Base-by-base conservation (phyloP, 2,113 vertebrate genomes). In the Dasyornis broadbenti region DNA sequence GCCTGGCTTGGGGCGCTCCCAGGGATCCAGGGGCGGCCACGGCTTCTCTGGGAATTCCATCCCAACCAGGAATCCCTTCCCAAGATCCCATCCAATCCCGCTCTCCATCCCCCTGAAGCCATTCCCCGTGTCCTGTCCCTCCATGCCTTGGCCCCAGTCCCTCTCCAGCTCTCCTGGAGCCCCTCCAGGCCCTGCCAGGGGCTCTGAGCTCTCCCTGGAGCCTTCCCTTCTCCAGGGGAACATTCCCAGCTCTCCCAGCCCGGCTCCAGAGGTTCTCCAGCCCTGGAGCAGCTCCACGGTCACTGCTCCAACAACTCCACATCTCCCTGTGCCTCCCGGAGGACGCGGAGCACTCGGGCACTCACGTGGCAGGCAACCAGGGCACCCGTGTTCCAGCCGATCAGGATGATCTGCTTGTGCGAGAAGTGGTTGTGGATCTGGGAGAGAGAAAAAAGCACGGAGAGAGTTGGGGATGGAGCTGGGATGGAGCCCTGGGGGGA, bases 361-460 rank as follows among this genome's bases (percentile, higher is more conserved):
- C 99, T 99, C 95, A 99, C 99, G 1, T 99, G 99, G 97, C 99
- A 99, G 83, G 99, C 98, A 54, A 99, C 99, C 91, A 99, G 97
- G 39, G 99, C 99, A 40, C 99, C 99, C 2, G 99, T 98, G 61
- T 99, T 99, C 99, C 99, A 99, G 53, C 99, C 99, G 9, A 99
- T 99, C 81, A 99, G 96, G 94, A 99, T 98, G 66, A 99, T 98
- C 10, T 99, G 99, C 91, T 99, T 99, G 96, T 99, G 99, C 8
- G 99, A 99, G 65, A 99, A 99, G 96, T 99, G 99, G 94, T 97
- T 99, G 97, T 99, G 99, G 96, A 99, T 98, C 99, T 99, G 5
- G 39, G 54, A 94, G 18, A 94, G 35, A 76, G 24, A 21, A 21
- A 35, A 15, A 12, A 87, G 49, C 47, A 54, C 0, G 18, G 54